Evolutionary conservation across 1,140 invertebrate species (phyloP).

Genomic region (Leptinotarsa undecemlineata): DNA sequence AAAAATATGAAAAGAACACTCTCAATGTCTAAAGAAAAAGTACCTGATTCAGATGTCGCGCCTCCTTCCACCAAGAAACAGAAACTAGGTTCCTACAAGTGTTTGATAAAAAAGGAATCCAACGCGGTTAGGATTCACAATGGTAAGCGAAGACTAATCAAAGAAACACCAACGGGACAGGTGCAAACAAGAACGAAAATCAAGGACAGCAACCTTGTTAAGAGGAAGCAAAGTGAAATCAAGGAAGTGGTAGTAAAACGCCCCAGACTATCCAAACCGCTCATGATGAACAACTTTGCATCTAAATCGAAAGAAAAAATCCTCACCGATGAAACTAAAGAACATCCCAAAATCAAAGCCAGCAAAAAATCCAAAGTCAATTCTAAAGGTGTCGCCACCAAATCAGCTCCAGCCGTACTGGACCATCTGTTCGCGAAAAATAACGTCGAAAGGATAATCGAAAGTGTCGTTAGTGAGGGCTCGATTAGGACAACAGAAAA

Average conservation of each 20-base stretch:
- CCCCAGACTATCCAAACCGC: conserved; percentile 37
- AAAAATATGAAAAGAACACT: conserved; percentile 54
- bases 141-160: conserved; percentile 55
- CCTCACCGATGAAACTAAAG: conserved; percentile 47
- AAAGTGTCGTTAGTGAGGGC: conserved; percentile 53
- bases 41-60: conserved; percentile 28
- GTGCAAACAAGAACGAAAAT: conserved; percentile 33
- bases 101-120: conserved; percentile 54
- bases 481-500: conserved; percentile 31
- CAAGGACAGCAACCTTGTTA: conserved; percentile 38
- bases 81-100: conserved; percentile 54
- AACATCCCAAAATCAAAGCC: conserved; percentile 35
- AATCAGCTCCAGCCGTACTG: conserved; percentile 57
- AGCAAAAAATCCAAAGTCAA: conserved; percentile 49
- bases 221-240: conserved; percentile 52
- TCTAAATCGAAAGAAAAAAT: conserved; percentile 41
- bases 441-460: conserved; percentile 59
- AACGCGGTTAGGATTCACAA: conserved; percentile 54
- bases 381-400: conserved; percentile 57
- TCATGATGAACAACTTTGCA: conserved; percentile 32
- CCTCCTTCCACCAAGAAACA: conserved; percentile 41
- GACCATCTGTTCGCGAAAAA: conserved; percentile 62
- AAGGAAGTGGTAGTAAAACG: conserved; percentile 52
- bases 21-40: conserved; percentile 43
- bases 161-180: conserved; percentile 31